A percentile compares a stretch with the other conserved stretches of the same genome.
Conservation (phyloP, 2,888 invertebrate species). For the Hoplodrina blanda region DNA sequence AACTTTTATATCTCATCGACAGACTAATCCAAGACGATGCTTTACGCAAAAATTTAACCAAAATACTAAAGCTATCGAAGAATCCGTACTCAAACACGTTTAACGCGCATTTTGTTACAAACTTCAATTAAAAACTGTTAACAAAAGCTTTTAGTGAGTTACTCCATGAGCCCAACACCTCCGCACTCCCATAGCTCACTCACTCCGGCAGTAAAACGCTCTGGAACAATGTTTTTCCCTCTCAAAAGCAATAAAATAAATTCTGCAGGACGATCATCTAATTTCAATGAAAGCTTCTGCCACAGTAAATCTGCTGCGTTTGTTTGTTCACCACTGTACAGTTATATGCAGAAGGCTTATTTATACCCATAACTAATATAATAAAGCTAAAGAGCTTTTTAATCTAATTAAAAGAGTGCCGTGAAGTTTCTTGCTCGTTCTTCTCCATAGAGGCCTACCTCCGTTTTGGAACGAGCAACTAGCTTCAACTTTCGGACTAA, state of each 20-base stretch:
- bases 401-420: too few species aligned
- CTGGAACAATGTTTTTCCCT: slow-evolving; percentile 35
- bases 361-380: too few species aligned
- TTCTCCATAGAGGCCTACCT: too few species aligned
- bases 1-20: too few species aligned
- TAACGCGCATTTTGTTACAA: not conserved
- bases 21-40: too few species aligned
- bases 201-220: slow-evolving; percentile 20
- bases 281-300: slow-evolving; percentile 61
- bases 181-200: not conserved
- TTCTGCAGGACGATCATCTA: slow-evolving; percentile 52
- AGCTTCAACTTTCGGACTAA: too few species aligned
- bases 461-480: too few species aligned
- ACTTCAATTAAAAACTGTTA: not conserved
- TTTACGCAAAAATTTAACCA: too few species aligned
- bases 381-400: too few species aligned
- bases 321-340: slow-evolving; percentile 23
- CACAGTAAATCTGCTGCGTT: slow-evolving; percentile 50
- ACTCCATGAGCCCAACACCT: not conserved
- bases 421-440: too few species aligned
- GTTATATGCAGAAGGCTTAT: slow-evolving; percentile 16
- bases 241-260: slow-evolving; percentile 59
- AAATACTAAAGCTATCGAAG: not conserved
- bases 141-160: not conserved
- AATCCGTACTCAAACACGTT: too few species aligned